phyloP scores from a whole-genome alignment of 2,113 vertebrate species.

The Tapirus terrestris region DNA sequence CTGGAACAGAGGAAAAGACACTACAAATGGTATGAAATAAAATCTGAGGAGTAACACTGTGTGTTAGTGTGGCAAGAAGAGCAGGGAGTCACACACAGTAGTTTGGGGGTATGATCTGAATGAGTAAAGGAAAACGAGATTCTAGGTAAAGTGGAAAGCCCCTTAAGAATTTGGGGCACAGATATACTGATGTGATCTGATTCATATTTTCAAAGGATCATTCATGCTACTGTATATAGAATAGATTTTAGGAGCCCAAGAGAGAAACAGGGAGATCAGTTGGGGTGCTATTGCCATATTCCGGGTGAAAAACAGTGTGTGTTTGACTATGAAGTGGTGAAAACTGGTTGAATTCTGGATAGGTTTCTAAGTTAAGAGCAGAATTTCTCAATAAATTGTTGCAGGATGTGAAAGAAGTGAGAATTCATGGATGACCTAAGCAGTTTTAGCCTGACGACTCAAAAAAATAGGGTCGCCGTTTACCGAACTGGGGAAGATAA shows the following conservation, averaged over 20 bases:
- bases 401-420: neutral
- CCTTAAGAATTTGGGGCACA: neutral
- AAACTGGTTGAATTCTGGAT: neutral
- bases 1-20: neutral
- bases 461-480: neutral
- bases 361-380: neutral
- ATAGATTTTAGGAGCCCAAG: neutral
- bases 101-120: neutral
- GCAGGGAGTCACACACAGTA: neutral
- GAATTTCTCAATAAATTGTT: neutral
- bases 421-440: neutral
- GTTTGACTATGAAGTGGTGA: neutral
- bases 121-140: neutral
- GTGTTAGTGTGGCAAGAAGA: neutral
- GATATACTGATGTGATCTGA: neutral
- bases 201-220: neutral
- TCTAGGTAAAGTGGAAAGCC: neutral
- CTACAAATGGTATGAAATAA: neutral
- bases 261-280: neutral
- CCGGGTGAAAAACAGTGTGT: neutral
- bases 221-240: neutral
- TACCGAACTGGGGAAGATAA: neutral
- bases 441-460: neutral
- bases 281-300: neutral
- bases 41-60: neutral